Base-by-base conservation (phyloP, 2,888 invertebrate genomes). In the Pocota personata region DNA sequence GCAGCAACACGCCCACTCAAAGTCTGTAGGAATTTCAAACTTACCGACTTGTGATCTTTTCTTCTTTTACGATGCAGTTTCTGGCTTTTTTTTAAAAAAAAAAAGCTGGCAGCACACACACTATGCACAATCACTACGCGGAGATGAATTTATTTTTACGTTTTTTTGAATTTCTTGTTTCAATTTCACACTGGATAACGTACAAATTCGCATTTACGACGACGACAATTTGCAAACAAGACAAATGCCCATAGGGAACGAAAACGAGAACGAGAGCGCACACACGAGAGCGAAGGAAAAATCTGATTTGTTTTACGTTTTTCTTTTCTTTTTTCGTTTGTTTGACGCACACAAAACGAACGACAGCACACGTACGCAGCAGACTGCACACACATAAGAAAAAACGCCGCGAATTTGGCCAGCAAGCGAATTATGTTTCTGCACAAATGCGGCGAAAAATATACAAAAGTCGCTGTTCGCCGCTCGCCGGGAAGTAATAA, bases 321-420 rank as follows among this genome's bases (percentile, higher is more conserved):
- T 60, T 62, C 12, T 35, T 64, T 55, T 30, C 12, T 71, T 69
- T 57, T 30, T n/a, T 48, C 24, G 14, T 67, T 77, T 77, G 76
- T 82, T 86, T 82, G 86, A 82, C 86, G 86, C 86, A 86, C 86
- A 77, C 80, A 80, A 80, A 72, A 82, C 67, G 35, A 82, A 50
- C 71, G 46, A 35, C 62, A 32, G 8, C n/a, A 24, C 14, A 75
- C 69, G 48, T 24, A 37, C 60, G 50, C 35, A 50, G 50, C 35
- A 50, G 57, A 57, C 55, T 55, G 55, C 71, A 71, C 72, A 40
- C 14, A 43, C 14, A 43, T 27, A 43, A 0, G 3, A 2, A 6
- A 24, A 60, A 67, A 52, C 75, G 60, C 67, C 80, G 67, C 75
- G 37, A 62, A 78, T 78, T 83, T 48, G 32, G 55, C 67, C n/a